phyloP scores from a whole-genome alignment of 1,140 invertebrate genomes.

The Zaprionus gabonicus region DNA sequence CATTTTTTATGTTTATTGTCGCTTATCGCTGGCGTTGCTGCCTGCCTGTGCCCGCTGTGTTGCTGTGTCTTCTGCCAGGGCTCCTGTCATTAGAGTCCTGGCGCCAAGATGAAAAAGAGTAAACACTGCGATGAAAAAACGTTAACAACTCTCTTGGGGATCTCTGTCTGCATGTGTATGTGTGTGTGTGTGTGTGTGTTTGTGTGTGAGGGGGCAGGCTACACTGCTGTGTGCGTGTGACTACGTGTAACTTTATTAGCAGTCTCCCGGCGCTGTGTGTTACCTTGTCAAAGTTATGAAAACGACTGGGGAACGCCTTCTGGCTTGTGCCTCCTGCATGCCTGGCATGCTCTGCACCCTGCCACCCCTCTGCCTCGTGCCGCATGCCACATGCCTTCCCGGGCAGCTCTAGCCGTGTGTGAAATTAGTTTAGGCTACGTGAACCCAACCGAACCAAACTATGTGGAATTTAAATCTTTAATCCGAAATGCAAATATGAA shows the following conservation, averaged over 20 bases:
- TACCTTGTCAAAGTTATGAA: conserved; percentile 78
- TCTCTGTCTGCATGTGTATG: conserved; percentile 6
- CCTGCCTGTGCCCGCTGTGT: conserved; percentile 1
- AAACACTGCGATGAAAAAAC: conserved; percentile 78
- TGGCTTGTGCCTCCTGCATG: neutral
- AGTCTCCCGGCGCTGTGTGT: conserved; percentile 52
- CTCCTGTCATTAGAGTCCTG: conserved; percentile 72
- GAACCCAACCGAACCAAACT: conserved; percentile 7
- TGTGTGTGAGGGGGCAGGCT: neutral
- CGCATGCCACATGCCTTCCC: conserved; percentile 4
- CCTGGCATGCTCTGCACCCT: neutral
- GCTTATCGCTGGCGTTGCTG: conserved; percentile 57
- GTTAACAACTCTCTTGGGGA: conserved; percentile 80
- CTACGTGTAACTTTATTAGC: conserved; percentile 55
- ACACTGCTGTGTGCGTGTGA: conserved; percentile 17
- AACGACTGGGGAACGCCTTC: conserved; percentile 58
- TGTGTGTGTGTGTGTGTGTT: conserved; percentile 25
- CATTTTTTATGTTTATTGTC: conserved; percentile 82
- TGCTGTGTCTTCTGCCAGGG: conserved; percentile 22
- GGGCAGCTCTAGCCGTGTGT: conserved; percentile 48
- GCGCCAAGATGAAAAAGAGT: conserved; percentile 79
- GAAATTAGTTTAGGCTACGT: conserved; percentile 61
- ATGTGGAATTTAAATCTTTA: conserved; percentile 23
- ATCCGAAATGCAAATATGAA: conserved; percentile 1
- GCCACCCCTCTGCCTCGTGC: neutral